phyloP scores from a whole-genome alignment of 2,113 vertebrate genomes.

The Pelvicachromis taeniatus region DNA sequence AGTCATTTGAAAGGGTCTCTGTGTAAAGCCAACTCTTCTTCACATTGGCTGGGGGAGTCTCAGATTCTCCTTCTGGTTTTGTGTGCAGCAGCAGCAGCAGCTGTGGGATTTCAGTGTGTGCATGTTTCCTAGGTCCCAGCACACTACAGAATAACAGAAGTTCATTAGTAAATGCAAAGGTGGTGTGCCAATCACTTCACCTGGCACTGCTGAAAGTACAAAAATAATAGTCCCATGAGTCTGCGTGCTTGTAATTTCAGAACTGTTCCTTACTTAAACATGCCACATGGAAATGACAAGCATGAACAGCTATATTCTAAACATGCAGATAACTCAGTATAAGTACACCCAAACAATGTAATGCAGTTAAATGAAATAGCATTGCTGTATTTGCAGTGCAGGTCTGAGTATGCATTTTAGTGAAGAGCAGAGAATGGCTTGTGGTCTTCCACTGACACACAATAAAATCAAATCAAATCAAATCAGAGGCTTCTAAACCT shows the following conservation, averaged over 20 bases:
- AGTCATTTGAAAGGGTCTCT: neutral
- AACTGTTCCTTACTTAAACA: neutral
- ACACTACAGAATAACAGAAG: neutral
- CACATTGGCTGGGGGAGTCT: neutral
- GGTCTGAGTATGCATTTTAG: neutral
- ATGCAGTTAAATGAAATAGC: neutral
- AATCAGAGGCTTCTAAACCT: neutral
- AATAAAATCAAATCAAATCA: too few relatives aligned
- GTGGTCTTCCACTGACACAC: neutral
- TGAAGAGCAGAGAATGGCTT: neutral
- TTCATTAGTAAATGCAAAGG: neutral
- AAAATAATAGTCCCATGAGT: neutral
- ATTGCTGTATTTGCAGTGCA: neutral
- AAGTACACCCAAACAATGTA: neutral
- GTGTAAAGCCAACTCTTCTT: neutral
- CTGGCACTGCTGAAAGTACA: neutral
- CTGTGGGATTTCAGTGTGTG: too few relatives aligned
- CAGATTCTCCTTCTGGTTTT: neutral
- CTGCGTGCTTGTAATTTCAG: neutral
- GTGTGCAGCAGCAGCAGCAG: neutral
- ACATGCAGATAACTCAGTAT: neutral
- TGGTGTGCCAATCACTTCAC: neutral
- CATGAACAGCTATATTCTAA: neutral
- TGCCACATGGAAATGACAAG: neutral
- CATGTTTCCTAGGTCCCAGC: neutral